Evolutionary conservation across 1,140 invertebrate species (phyloP).

Genomic region (Adoxophyes honmai): DNA sequence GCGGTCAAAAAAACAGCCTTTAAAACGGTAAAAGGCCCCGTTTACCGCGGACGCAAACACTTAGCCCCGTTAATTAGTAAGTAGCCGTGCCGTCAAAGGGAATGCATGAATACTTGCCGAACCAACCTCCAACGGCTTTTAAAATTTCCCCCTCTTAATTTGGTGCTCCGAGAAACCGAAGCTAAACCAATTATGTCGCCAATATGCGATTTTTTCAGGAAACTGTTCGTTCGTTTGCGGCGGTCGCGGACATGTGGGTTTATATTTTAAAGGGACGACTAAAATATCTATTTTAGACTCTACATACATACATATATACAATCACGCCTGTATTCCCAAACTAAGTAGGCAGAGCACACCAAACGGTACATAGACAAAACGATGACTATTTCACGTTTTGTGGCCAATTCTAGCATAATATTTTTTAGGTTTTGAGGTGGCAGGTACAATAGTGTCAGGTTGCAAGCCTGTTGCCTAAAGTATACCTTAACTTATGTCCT

Average conservation of each 20-base stretch:
- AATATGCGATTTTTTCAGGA: constrained; percentile 62
- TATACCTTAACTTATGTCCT: no score
- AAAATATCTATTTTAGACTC: no score
- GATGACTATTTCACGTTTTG: no score
- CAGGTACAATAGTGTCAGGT: no score
- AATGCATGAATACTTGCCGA: constrained; percentile 74
- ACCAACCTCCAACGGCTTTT: constrained; percentile 68
- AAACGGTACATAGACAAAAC: no score
- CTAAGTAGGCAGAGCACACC: no score
- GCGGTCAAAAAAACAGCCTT: constrained; percentile 62
- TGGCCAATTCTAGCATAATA: no score
- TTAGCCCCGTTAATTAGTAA: constrained; percentile 75
- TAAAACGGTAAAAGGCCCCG: constrained; percentile 74
- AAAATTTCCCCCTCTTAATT: constrained; percentile 72
- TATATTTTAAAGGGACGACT: constrained; percentile 16
- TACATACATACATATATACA: no score
- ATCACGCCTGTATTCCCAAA: no score
- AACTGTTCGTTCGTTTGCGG: constrained; percentile 27
- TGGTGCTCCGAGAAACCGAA: constrained; percentile 68
- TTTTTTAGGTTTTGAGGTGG: no score
- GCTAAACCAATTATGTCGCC: constrained; percentile 70
- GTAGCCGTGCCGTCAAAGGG: constrained; percentile 73
- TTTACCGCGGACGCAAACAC: constrained; percentile 76
- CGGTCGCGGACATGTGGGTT: constrained; percentile 19
- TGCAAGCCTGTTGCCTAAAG: no score